phyloP scores from a whole-genome alignment of 2,113 vertebrate genomes.

The Xenopus laevis region DNA sequence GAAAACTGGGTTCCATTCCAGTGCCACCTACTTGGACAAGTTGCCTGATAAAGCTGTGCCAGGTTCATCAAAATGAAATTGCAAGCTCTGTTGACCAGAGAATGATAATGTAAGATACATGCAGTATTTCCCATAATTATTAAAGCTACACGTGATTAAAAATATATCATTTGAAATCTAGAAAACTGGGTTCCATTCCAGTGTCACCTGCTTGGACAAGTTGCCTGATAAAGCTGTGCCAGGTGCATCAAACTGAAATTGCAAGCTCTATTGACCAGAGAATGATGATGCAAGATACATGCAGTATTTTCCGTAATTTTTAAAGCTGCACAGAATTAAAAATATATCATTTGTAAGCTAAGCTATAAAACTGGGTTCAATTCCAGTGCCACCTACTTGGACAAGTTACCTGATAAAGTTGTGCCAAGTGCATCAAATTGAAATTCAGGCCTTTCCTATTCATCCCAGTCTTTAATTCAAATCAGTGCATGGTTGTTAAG shows the following conservation, averaged over 20 bases:
- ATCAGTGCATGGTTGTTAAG: too few relatives aligned
- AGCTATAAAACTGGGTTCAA: neutral
- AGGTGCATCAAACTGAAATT: neutral
- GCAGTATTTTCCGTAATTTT: too few relatives aligned
- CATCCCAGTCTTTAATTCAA: too few relatives aligned
- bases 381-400: neutral
- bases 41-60: neutral
- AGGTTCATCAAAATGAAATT: neutral
- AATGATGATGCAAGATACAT: too few relatives aligned
- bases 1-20: neutral
- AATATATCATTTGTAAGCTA: too few relatives aligned
- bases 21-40: neutral
- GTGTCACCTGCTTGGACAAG: neutral
- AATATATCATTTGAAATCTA: too few relatives aligned
- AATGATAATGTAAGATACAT: too few relatives aligned
- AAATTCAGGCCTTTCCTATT: too few relatives aligned
- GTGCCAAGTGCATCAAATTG: neutral
- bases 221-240: neutral
- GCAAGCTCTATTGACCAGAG: neutral
- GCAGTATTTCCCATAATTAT: too few relatives aligned
- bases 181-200: neutral
- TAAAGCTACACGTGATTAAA: too few relatives aligned
- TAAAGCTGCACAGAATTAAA: too few relatives aligned
- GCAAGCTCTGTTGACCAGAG: neutral
- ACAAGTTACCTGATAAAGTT: neutral